Conservation (phyloP, 2,888 invertebrate genomes). For the Pteria penguin region DNA sequence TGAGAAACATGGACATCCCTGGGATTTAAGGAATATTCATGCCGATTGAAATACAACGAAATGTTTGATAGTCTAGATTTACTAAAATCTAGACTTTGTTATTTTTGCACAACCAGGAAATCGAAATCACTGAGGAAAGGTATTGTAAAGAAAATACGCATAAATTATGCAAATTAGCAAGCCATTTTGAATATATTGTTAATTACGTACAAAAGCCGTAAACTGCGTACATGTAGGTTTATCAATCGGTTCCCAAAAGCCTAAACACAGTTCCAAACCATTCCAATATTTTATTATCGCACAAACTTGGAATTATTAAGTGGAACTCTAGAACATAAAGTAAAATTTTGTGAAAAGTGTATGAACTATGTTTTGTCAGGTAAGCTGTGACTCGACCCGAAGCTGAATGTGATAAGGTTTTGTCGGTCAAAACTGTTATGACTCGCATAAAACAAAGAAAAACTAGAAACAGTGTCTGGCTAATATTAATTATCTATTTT, state of each 20-base stretch:
- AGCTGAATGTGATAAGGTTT: background rate
- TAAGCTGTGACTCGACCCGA: background rate
- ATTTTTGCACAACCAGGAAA: slow-evolving; percentile 29
- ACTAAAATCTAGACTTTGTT: slow-evolving; percentile 11
- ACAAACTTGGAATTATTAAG: background rate
- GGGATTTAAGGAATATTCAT: slow-evolving; percentile 33
- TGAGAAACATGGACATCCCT: slow-evolving; percentile 41
- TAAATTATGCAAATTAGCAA: slow-evolving; percentile 68
- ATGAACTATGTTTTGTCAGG: background rate
- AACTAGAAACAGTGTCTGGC: too few relatives aligned
- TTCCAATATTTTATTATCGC: background rate
- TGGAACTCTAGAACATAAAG: background rate
- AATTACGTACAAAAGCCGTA: background rate
- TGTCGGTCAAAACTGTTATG: too few relatives aligned
- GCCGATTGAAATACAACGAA: slow-evolving; percentile 39
- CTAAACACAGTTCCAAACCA: background rate
- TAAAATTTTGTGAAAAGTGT: background rate
- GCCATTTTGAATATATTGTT: slow-evolving; percentile 39
- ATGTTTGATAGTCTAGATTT: slow-evolving; percentile 28
- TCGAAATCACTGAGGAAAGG: slow-evolving; percentile 32
- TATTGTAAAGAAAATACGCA: slow-evolving; percentile 52
- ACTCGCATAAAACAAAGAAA: too few relatives aligned
- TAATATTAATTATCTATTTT: too few relatives aligned
- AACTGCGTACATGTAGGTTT: background rate
- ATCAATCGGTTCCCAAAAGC: background rate